Percentiles rank a stretch among this genome's conserved stretches.
These are phyloP conservation scores for Thecophora atra DNA, from an alignment of 2,888 invertebrate genomes.

Conservation along the genomic window DNA sequence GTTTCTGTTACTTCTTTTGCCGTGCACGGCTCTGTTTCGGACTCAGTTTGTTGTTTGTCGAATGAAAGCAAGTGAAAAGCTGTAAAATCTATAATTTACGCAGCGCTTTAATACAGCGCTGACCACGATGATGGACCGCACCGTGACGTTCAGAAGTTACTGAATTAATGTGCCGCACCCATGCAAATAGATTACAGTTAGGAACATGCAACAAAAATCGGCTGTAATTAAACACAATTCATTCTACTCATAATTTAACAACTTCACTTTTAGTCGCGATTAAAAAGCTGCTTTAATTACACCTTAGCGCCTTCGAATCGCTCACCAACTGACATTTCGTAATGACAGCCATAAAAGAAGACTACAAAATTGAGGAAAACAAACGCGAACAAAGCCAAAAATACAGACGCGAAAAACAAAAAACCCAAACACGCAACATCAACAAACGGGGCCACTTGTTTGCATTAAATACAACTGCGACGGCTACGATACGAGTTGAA, in stretches of 20 bases:
- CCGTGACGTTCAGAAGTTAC: not conserved
- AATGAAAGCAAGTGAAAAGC: not conserved
- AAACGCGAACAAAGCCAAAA: not conserved
- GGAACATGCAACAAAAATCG: not conserved
- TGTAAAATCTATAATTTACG: conserved; percentile 6
- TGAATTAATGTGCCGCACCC: not conserved
- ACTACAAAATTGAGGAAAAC: not conserved
- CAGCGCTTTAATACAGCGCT: not conserved
- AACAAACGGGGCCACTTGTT: too few relatives aligned
- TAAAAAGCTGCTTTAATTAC: not conserved
- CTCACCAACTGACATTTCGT: not conserved
- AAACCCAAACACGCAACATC: not conserved
- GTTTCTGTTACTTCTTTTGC: not conserved
- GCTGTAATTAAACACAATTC: not conserved
- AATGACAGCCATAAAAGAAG: not conserved
- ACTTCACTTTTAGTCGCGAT: not conserved
- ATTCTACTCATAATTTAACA: not conserved
- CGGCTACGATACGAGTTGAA: too few relatives aligned
- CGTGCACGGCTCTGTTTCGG: not conserved
- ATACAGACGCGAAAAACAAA: too few relatives aligned
- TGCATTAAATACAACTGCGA: too few relatives aligned
- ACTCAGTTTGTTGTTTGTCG: not conserved
- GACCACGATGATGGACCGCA: not conserved
- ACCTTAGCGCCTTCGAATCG: not conserved
- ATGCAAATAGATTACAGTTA: not conserved